Evolutionary conservation across 2,888 invertebrate species (phyloP).

Genomic region (Mythimna albipuncta): DNA sequence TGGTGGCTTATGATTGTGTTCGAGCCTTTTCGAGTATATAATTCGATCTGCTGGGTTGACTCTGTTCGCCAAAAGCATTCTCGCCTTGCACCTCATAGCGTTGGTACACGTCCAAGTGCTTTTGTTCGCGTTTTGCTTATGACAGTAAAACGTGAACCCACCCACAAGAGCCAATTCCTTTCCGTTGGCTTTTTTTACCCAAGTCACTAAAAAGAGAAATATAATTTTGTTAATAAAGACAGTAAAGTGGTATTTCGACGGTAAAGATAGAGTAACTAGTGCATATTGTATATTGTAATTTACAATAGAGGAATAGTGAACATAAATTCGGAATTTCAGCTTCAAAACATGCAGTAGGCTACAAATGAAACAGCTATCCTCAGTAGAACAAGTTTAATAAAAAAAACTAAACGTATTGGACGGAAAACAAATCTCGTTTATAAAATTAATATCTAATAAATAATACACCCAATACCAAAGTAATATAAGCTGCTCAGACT

Average conservation of each 20-base stretch:
- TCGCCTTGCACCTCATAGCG: conserved; percentile 38
- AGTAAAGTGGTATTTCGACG: not conserved
- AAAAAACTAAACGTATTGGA: not conserved
- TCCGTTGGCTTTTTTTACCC: conserved; percentile 61
- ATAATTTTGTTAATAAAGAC: not conserved
- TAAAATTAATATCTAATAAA: not conserved
- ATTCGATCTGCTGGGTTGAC: not conserved
- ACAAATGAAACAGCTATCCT: not conserved
- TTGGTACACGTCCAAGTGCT: conserved; percentile 45
- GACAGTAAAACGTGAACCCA: conserved; percentile 68
- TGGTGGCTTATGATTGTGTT: conserved; percentile 48
- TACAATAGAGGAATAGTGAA: not conserved
- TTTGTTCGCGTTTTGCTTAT: conserved; percentile 16
- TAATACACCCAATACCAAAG: not conserved
- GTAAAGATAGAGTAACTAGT: no score
- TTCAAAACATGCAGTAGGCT: not conserved
- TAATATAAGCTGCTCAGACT: not conserved
- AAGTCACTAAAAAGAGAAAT: conserved; percentile 45
- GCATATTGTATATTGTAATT: no score
- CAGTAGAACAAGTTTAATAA: conserved; percentile 1
- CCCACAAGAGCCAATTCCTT: conserved; percentile 65
- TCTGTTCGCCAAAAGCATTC: conserved; percentile 31
- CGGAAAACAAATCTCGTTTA: not conserved
- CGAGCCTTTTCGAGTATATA: conserved; percentile 8
- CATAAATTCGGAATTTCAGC: not conserved